These are phyloP conservation scores for Diploptera punctata DNA, from an alignment of 2,888 invertebrate species.

Conservation along the genomic window DNA sequence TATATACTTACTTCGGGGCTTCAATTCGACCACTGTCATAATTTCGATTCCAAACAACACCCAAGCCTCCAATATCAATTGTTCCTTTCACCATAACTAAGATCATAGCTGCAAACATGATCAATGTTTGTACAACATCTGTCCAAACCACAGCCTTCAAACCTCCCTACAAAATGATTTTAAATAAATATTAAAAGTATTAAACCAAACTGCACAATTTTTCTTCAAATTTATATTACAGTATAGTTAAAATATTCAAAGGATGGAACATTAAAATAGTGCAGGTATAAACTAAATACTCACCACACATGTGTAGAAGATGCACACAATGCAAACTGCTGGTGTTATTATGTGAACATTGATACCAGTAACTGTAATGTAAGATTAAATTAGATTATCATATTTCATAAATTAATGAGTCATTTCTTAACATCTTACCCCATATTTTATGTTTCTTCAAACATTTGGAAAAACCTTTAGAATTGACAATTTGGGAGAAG, in stretches of 20 bases:
- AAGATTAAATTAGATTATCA: too few relatives aligned
- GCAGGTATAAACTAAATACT: too few relatives aligned
- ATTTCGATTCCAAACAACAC: slow-evolving; percentile 59
- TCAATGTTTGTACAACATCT: slow-evolving; percentile 74
- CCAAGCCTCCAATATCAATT: slow-evolving; percentile 64
- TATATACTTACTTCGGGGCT: slow-evolving; percentile 66
- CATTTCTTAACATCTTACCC: too few relatives aligned
- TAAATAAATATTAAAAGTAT: too few relatives aligned
- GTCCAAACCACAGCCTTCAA: slow-evolving; percentile 80
- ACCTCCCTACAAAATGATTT: slow-evolving; percentile 67
- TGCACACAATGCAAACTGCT: slow-evolving; percentile 79
- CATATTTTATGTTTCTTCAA: too few relatives aligned
- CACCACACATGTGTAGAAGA: slow-evolving; percentile 87
- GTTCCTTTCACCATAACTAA: slow-evolving; percentile 69
- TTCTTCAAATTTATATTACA: too few relatives aligned
- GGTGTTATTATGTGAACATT: slow-evolving; percentile 79
- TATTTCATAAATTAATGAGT: too few relatives aligned
- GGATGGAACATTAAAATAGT: too few relatives aligned
- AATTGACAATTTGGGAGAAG: too few relatives aligned
- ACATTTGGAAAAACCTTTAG: too few relatives aligned
- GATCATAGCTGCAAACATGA: slow-evolving; percentile 72
- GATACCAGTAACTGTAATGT: slow-evolving; percentile 1
- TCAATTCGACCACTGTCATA: slow-evolving; percentile 63
- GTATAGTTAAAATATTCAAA: too few relatives aligned
- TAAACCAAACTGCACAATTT: too few relatives aligned